Conservation (phyloP, 2,113 vertebrate genomes). For the Cochlearius cochlearius region DNA sequence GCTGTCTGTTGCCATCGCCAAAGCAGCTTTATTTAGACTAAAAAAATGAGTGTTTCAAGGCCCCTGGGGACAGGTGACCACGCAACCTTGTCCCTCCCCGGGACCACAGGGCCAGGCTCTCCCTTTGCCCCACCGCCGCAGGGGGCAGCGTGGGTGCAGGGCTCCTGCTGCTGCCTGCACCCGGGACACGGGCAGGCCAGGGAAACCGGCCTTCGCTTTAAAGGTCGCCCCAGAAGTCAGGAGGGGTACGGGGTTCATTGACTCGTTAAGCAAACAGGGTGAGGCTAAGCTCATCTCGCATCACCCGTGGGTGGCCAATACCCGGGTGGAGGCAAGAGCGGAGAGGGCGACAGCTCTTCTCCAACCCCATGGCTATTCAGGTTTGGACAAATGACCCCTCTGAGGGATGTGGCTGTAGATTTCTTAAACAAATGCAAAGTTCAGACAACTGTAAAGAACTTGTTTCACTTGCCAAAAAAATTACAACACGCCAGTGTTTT, state of each 20-base stretch:
- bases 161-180: background rate
- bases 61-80: background rate
- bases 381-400: background rate
- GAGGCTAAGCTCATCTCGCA: background rate
- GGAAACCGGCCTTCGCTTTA: background rate
- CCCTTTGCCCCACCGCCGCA: too few relatives aligned
- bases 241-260: background rate
- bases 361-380: background rate
- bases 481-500: background rate
- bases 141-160: too few relatives aligned
- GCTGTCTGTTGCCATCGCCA: background rate
- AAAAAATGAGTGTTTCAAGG: background rate
- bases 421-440: constrained; percentile 48
- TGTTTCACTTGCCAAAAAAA: background rate
- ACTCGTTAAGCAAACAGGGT: background rate
- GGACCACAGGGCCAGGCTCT: background rate
- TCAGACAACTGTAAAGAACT: constrained; percentile 3
- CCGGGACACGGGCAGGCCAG: background rate
- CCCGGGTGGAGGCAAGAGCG: background rate
- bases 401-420: background rate
- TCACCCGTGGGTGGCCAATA: background rate
- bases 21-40: background rate
- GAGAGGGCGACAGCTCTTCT: background rate
- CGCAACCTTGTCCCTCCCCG: background rate
- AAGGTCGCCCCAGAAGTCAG: background rate